A percentile compares a stretch with the other conserved stretches of the same genome.
Conservation (phyloP, 2,888 invertebrate species). For the Macrophya annulata region DNA sequence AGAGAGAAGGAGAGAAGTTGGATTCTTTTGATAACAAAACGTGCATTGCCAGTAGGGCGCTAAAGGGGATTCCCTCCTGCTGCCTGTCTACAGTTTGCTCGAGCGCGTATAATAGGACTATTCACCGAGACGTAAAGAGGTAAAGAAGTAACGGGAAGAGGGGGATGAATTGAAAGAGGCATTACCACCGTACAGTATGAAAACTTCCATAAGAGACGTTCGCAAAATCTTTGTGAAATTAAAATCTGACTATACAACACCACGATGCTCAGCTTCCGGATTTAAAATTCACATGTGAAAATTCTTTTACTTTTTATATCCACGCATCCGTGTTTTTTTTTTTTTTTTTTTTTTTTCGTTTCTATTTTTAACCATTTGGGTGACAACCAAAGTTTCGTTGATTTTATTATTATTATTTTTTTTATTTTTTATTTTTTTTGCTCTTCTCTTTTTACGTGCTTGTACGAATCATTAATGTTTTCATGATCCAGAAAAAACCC, state of each 20-base stretch:
- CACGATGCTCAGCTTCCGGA: constrained; percentile 4
- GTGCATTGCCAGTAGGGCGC: constrained; percentile 45
- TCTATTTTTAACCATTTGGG: no score
- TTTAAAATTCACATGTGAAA: neutral
- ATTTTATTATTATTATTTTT: no score
- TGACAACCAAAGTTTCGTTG: neutral
- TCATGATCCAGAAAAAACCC: neutral
- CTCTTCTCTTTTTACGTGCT: neutral
- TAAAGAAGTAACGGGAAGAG: constrained; percentile 53
- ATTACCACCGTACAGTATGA: constrained; percentile 56
- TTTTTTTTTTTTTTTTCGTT: neutral
- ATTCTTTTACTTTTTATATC: neutral
- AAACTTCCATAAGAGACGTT: constrained; percentile 1
- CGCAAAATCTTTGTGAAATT: constrained; percentile 27
- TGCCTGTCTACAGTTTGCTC: constrained; percentile 48
- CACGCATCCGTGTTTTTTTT: neutral
- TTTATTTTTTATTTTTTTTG: neutral
- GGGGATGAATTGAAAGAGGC: constrained; percentile 64
- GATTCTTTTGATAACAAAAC: constrained; percentile 66
- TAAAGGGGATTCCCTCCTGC: constrained; percentile 25
- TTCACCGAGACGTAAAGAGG: constrained; percentile 58
- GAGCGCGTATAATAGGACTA: constrained; percentile 60
- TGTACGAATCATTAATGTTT: neutral
- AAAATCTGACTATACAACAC: neutral
- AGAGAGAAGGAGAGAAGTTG: constrained; percentile 55